Evolutionary conservation across 1,140 invertebrate genomes (phyloP).

Genomic region (Homarus americanus): DNA sequence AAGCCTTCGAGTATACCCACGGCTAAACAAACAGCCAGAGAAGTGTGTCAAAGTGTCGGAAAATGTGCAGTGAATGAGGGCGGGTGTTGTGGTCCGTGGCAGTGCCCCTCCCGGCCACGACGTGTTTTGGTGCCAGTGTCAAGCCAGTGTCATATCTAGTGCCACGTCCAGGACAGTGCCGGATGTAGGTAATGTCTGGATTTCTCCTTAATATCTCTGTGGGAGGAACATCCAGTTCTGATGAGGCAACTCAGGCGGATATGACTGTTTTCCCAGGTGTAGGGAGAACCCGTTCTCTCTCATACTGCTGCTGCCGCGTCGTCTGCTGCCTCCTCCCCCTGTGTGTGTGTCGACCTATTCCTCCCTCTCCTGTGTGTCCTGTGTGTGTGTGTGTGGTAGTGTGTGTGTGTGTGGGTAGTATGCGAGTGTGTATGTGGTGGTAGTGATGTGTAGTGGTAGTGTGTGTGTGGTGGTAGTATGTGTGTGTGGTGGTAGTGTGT

Average conservation of each 20-base stretch:
- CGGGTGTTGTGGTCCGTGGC: not conserved
- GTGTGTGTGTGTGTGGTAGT: not conserved
- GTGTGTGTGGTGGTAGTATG: no score
- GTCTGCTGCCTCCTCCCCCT: slow-evolving; percentile 15
- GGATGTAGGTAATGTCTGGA: no score
- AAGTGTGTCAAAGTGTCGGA: not conserved
- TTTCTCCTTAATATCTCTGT: not conserved
- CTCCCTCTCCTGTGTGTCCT: no score
- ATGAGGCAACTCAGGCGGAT: slow-evolving; percentile 24
- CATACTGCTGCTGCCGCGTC: slow-evolving; percentile 7
- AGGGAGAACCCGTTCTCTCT: slow-evolving; percentile 42
- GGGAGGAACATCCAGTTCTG: slow-evolving; percentile 26
- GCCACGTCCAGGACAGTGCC: not conserved
- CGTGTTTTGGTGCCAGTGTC: slow-evolving; percentile 37
- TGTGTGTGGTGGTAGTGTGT: no score
- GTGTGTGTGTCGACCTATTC: no score
- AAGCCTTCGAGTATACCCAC: slow-evolving; percentile 7
- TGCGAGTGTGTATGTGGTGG: not conserved
- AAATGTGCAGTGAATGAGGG: slow-evolving; percentile 25
- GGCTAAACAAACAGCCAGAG: no score
- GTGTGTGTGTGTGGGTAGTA: not conserved
- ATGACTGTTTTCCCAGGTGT: slow-evolving; percentile 8
- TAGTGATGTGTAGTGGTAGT: no score
- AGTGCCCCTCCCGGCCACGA: slow-evolving; percentile 21
- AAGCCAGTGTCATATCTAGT: slow-evolving; percentile 23